Evolutionary conservation across 2,888 invertebrate genomes (phyloP), one percentile per base, ranked within the genome.

Genomic region (Linyphia triangularis): DNA sequence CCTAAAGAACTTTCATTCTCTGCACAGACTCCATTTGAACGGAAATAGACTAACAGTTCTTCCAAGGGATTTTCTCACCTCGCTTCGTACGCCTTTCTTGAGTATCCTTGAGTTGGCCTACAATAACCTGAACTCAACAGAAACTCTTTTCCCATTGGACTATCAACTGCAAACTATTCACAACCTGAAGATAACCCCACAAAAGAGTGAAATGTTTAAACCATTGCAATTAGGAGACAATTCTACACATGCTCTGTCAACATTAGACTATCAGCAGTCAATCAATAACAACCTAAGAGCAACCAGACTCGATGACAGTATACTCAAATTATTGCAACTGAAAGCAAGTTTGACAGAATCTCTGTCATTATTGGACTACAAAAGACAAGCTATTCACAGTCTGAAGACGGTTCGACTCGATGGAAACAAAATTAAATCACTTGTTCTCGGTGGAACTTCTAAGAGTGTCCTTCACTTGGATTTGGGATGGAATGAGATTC

Each of bases 401-500:
- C 7, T 81, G 4, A 37, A 59, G 33, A 59, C 51, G n/a, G 26
- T 81, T 0, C 33, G 22, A 4, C 9, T 81, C 7, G 22, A 24
- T 69, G 69, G 59, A 9, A 81, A 81, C 16, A 57, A 30, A 26
- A 19, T 81, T 4, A 22, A 19, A 0, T 81, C 81, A 0, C 33
- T 81, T 2, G 16, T 4, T 2, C 37, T 81, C 5, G 81, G 51
- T 2, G 16, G 22, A 5, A 59, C 69, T 1, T n/a, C 51, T 16
- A 33, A 81, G n/a, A 57, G 57, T 26, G 37, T 81, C 26, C 57
- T 26, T 2, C 37, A 69, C 26, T 70, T 81, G 19, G 70, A 81
- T 59, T 19, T 81, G 2, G 59, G 81, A 22, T 0, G 59, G n/a
- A 81, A 81, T 70, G 2, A 19, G 9, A 59, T 81, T 6, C 2